These are phyloP conservation scores for Chionomys nivalis DNA, from an alignment of 2,113 vertebrate species.

Conservation along the genomic window DNA sequence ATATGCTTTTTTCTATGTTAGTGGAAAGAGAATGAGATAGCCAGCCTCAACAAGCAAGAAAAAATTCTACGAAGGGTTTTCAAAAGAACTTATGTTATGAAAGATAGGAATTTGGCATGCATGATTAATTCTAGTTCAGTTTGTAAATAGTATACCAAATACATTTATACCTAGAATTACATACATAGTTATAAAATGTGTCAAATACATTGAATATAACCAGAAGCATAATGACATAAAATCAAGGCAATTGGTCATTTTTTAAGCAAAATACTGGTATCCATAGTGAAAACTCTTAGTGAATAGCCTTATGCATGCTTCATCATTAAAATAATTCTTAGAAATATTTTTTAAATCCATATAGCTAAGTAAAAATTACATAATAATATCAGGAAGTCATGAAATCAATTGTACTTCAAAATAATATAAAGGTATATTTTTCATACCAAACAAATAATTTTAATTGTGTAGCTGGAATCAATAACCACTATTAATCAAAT, in stretches of 20 bases:
- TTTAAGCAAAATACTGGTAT: background rate
- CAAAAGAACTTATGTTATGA: too few species aligned
- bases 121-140: background rate
- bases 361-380: background rate
- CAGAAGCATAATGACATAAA: background rate
- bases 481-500: background rate
- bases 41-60: too few species aligned
- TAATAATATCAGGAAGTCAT: background rate
- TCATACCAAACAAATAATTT: background rate
- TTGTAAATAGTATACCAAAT: background rate
- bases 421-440: background rate
- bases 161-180: background rate
- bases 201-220: background rate
- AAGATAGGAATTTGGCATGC: too few species aligned
- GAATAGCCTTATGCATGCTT: background rate
- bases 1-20: too few species aligned
- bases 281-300: background rate
- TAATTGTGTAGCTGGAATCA: background rate
- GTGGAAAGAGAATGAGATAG: rapidly evolving
- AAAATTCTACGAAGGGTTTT: background rate
- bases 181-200: background rate
- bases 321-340: background rate
- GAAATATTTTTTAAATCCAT: background rate
- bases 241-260: background rate
- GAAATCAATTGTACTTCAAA: background rate